Evolutionary conservation across 1,140 invertebrate genomes (phyloP).

Genomic region (Bombus picipes): DNA sequence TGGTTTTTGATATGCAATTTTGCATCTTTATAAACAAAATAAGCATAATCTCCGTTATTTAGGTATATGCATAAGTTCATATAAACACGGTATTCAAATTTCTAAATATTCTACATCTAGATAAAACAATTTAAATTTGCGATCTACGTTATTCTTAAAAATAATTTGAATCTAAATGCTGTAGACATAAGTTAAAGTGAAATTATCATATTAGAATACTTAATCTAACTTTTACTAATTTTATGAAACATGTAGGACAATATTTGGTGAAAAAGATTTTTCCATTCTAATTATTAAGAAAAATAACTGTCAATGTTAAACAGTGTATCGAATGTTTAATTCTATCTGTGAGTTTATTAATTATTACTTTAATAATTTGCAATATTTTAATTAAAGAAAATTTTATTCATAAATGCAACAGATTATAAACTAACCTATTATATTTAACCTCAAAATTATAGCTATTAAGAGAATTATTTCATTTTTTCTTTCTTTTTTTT

Average conservation of each 20-base stretch:
- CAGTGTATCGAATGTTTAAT: background rate
- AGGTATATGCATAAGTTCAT: background rate
- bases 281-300: background rate
- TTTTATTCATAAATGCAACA: background rate
- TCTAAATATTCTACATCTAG: background rate
- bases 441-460: conserved; percentile 9
- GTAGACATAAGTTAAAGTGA: background rate
- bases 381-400: background rate
- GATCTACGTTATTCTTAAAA: background rate
- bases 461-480: background rate
- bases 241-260: background rate
- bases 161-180: background rate
- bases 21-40: background rate
- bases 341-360: background rate
- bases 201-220: no score
- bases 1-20: background rate
- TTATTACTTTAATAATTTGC: background rate
- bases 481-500: conserved; percentile 13
- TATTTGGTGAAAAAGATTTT: background rate
- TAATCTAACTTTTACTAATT: background rate
- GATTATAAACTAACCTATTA: background rate
- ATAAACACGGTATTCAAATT: background rate
- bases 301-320: background rate
- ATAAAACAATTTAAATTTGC: background rate
- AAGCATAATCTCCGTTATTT: background rate